Base-by-base conservation (phyloP, 35 echinoderm and acorn worm species). In the Ophioderma brevispina region DNA sequence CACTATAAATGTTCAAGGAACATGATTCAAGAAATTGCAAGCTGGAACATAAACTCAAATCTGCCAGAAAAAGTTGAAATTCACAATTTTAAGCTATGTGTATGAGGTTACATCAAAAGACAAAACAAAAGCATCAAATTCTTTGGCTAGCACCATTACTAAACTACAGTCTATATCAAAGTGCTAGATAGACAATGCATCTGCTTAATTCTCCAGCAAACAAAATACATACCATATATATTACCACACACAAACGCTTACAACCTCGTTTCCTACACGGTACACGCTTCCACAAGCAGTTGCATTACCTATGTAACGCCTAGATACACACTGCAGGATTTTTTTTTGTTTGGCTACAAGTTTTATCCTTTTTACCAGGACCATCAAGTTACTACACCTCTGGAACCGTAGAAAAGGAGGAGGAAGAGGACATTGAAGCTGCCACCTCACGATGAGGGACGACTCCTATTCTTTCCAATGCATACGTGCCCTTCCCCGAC, bases 401-500 rank as follows among this genome's bases (percentile, higher is more conserved):
- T 30, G 59, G 59, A 70, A 70, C 46, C 21, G 59, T 4, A 70
- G 59, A 6, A 25, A 70, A 25, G 59, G 10, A 70, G 59, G 5
- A 46, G 17, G 41, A 46, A 46, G 4, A 17, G 17, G 41, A n/a
- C n/a, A 52, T 8, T 21, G 46, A 52, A 70, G 59, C 59, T 70
- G 59, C 59, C 59, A 70, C 59, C 10, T 13, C 59, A 30, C 28
- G 6, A 1, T 46, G 28, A 70, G 6, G 23, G 59, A 18, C 59
- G 5, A 70, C 59, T 25, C 59, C n/a, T 70, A 70, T 3, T 70
- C 59, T 70, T 30, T 70, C 59, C 59, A 70, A 15, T 70, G 59
- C 59, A 70, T 70, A 70, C 59, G 59, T 70, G 10, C 59, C 59
- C 59, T 70, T 70, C 59, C 59, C 59, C 59, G 59, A 70, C 59